Evolutionary conservation across 2,888 invertebrate species (phyloP).

Genomic region (Scrobipalpa atriplicella): DNA sequence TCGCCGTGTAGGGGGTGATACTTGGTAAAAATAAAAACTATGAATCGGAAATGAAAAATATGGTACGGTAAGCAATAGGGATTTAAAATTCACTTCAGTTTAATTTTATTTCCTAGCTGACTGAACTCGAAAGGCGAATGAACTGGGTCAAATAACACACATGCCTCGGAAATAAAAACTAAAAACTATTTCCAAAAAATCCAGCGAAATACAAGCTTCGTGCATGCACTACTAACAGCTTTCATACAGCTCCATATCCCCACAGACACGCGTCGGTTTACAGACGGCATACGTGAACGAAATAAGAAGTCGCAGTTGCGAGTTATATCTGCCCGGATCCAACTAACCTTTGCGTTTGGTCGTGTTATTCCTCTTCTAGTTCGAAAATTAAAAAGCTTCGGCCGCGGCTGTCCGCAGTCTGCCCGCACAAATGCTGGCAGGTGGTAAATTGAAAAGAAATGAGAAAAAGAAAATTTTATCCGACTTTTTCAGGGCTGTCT

Average conservation of each 20-base stretch:
- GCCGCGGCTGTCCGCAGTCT: conserved; percentile 23
- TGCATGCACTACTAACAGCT: neutral
- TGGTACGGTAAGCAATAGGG: neutral
- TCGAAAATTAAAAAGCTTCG: conserved; percentile 16
- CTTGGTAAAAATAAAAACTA: conserved; percentile 16
- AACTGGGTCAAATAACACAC: neutral
- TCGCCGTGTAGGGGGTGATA: conserved; percentile 32
- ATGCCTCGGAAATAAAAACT: neutral
- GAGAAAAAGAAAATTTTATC: conserved; percentile 9
- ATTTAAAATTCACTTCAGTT: neutral
- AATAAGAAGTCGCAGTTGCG: neutral
- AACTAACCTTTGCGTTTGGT: conserved; percentile 19
- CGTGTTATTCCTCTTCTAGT: conserved; percentile 11
- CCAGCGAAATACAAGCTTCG: neutral
- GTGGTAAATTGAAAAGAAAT: conserved; percentile 24
- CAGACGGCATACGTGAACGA: conserved; percentile 4
- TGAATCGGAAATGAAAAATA: neutral
- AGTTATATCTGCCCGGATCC: neutral
- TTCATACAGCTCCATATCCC: neutral
- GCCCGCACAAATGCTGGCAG: conserved; percentile 20
- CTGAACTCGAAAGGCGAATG: neutral
- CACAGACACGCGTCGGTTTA: conserved; percentile 1
- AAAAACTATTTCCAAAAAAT: neutral
- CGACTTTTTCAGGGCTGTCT: conserved; percentile 10
- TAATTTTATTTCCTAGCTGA: neutral